Conservation (phyloP, 2,797 vertebrate genomes). For the Propithecus deckenii region DNA sequence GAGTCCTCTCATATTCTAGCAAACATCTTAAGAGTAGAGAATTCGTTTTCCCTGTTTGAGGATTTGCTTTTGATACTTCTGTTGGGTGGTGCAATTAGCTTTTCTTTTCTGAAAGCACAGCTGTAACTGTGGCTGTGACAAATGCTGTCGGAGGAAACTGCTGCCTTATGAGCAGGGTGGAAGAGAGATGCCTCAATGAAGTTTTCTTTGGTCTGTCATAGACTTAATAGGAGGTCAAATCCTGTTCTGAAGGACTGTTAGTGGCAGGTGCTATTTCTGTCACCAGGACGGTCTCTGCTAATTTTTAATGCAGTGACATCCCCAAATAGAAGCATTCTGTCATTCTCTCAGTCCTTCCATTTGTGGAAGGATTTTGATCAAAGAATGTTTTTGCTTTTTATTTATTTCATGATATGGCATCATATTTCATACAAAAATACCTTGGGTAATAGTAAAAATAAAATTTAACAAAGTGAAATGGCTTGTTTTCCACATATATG, state of each 20-base stretch:
- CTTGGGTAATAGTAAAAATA: conserved; percentile 17
- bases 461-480: not conserved
- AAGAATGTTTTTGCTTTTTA: conserved; percentile 33
- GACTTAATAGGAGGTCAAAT: not conserved
- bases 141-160: not conserved
- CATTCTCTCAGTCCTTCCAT: conserved; percentile 6
- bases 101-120: not conserved
- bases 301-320: conserved; percentile 51
- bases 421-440: conserved; percentile 41
- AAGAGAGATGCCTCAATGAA: not conserved
- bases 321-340: conserved; percentile 58
- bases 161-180: not conserved
- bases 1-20: not conserved
- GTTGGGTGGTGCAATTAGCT: not conserved
- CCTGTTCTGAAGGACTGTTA: conserved; percentile 16
- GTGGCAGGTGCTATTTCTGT: conserved; percentile 59
- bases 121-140: not conserved
- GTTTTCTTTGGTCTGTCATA: not conserved
- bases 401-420: conserved; percentile 11
- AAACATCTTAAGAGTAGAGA: not conserved
- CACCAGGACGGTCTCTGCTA: conserved; percentile 11
- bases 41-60: not conserved
- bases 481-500: not conserved
- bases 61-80: not conserved
- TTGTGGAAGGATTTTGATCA: conserved; percentile 44